These are phyloP conservation scores for Tachysurus vachellii DNA, from an alignment of 2,113 vertebrate genomes.

Conservation along the genomic window DNA sequence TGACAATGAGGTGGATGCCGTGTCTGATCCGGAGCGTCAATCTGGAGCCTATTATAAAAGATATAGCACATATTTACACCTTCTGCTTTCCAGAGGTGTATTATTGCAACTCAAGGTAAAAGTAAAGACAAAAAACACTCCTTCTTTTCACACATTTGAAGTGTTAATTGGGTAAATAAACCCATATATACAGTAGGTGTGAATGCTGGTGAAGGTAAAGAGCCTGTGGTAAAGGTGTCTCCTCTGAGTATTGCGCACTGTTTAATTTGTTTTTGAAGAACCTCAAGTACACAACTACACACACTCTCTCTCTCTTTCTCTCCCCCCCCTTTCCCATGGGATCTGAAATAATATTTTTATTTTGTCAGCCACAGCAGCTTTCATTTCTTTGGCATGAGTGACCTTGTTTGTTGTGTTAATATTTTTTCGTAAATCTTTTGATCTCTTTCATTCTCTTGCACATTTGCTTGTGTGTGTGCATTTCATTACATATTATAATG, in stretches of 20 bases:
- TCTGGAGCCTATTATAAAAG: not conserved
- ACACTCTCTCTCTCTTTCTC: too few relatives aligned
- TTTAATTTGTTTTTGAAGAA: constrained; percentile 54
- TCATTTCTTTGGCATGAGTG: constrained; percentile 14
- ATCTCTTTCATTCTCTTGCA: not conserved
- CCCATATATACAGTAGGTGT: not conserved
- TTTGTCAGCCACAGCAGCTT: not conserved
- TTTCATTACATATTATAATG: not conserved
- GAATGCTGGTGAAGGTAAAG: not conserved
- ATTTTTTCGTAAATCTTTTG: not conserved
- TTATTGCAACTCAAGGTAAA: too few relatives aligned
- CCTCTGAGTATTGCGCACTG: constrained; percentile 57
- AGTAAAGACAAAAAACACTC: not conserved
- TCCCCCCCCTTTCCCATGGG: not conserved
- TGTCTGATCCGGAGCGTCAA: not conserved
- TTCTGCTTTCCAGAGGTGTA: not conserved
- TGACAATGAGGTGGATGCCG: not conserved
- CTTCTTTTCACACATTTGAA: not conserved
- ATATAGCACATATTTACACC: not conserved
- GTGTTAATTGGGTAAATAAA: constrained; percentile 32
- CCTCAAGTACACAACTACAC: constrained; percentile 21
- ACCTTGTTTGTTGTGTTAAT: constrained; percentile 30
- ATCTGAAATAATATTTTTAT: not conserved
- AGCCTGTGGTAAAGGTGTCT: constrained; percentile 29
- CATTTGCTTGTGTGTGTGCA: not conserved